Conservation (phyloP, 1,140 invertebrate species). For the Dendrolimus punctatus region DNA sequence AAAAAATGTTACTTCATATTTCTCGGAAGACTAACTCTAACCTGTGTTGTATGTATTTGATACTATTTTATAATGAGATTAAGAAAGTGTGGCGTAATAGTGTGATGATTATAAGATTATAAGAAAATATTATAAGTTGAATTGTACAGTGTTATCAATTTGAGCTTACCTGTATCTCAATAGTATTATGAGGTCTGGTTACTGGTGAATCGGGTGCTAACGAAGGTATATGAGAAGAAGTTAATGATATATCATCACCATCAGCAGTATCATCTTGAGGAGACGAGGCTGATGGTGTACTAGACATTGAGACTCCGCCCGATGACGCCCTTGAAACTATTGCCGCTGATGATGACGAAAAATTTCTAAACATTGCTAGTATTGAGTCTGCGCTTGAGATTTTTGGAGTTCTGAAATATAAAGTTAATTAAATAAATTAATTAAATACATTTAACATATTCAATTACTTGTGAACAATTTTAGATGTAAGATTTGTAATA, state of each 20-base stretch:
- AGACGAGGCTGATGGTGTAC: conserved; percentile 77
- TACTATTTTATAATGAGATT: too few relatives aligned
- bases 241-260: conserved; percentile 76
- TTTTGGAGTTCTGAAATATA: conserved; percentile 65
- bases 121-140: too few relatives aligned
- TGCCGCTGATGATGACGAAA: conserved; percentile 73
- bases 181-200: conserved; percentile 62
- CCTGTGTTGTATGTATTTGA: too few relatives aligned
- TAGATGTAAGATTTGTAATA: too few relatives aligned
- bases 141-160: background rate
- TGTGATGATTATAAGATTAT: too few relatives aligned
- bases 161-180: conserved; percentile 73
- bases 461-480: too few relatives aligned
- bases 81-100: too few relatives aligned
- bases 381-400: conserved; percentile 82
- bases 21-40: too few relatives aligned
- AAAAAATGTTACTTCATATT: too few relatives aligned
- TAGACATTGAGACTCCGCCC: conserved; percentile 73
- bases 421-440: background rate
- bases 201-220: conserved; percentile 75
- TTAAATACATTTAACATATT: too few relatives aligned
- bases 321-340: conserved; percentile 71
- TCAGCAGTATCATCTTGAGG: conserved; percentile 77
- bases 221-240: conserved; percentile 73
- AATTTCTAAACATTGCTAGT: conserved; percentile 81